A percentile compares a stretch with the other conserved stretches of the same genome.
phyloP scores from a whole-genome alignment of 1,140 invertebrate species.

The Oryzaephilus surinamensis region DNA sequence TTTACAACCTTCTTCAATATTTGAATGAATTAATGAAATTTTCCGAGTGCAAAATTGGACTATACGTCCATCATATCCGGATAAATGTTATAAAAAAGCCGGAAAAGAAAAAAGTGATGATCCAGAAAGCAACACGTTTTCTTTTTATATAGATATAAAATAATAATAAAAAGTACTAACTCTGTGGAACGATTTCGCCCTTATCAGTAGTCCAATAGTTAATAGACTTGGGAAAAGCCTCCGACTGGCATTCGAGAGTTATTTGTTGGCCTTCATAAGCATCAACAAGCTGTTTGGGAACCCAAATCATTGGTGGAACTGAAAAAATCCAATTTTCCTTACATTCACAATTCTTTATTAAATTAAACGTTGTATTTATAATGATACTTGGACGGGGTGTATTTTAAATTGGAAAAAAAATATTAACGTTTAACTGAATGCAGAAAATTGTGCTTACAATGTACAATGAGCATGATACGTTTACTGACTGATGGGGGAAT shows the following conservation, averaged over 20 bases:
- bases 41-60: too few species aligned
- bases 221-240: constrained; percentile 78
- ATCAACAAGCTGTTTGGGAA: constrained; percentile 70
- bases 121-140: constrained; percentile 14
- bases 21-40: too few species aligned
- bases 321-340: constrained; percentile 14
- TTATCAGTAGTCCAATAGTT: constrained; percentile 74
- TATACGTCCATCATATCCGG: too few species aligned
- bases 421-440: too few species aligned
- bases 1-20: too few species aligned
- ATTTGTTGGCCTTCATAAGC: constrained; percentile 61
- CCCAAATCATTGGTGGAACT: constrained; percentile 74
- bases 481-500: constrained; percentile 82
- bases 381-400: too few species aligned
- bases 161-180: constrained; percentile 39
- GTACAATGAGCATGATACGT: constrained; percentile 74
- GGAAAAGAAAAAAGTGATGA: neutral
- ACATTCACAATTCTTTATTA: too few species aligned
- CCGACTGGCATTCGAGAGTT: constrained; percentile 70
- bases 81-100: neutral
- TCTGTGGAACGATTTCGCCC: constrained; percentile 64
- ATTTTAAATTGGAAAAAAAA: too few species aligned
- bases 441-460: constrained; percentile 67
- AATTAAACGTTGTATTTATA: neutral
- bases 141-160: constrained; percentile 10